A percentile compares a stretch with the other conserved stretches of the same genome.
These are phyloP conservation scores for Neosilurus hyrtlii DNA, from an alignment of 2,797 vertebrate genomes.

Conservation along the genomic window DNA sequence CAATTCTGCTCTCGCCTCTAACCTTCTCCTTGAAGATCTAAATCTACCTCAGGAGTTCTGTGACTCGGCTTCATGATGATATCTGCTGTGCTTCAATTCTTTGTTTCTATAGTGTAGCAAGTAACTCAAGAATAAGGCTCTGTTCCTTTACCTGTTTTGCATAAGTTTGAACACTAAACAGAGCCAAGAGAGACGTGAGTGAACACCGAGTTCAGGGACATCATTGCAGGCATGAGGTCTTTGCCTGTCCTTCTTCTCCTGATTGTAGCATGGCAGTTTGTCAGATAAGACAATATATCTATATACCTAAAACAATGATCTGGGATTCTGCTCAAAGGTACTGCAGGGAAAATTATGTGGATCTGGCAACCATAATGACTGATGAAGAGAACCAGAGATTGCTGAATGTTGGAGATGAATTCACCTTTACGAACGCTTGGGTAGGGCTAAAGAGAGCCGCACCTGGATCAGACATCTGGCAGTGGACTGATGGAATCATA, in stretches of 20 bases:
- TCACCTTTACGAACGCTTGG: rapidly evolving
- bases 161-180: too few species aligned
- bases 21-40: too few species aligned
- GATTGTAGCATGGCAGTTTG: not conserved
- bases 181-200: not conserved
- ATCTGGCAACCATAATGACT: not conserved
- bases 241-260: not conserved
- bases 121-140: too few species aligned
- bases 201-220: too few species aligned
- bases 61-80: too few species aligned
- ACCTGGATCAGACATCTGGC: not conserved
- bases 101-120: too few species aligned
- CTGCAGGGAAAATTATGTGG: not conserved
- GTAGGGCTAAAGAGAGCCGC: not conserved
- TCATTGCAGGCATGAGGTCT: not conserved
- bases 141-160: too few species aligned
- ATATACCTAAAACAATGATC: rapidly evolving
- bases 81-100: too few species aligned
- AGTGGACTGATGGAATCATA: not conserved
- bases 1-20: too few species aligned
- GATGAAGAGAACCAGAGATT: not conserved
- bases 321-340: not conserved
- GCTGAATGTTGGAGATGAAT: rapidly evolving
- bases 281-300: not conserved
- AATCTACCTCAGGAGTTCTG: too few species aligned